Base-by-base conservation (phyloP, 2,888 invertebrate species). In the Amblyjoppa proteus region DNA sequence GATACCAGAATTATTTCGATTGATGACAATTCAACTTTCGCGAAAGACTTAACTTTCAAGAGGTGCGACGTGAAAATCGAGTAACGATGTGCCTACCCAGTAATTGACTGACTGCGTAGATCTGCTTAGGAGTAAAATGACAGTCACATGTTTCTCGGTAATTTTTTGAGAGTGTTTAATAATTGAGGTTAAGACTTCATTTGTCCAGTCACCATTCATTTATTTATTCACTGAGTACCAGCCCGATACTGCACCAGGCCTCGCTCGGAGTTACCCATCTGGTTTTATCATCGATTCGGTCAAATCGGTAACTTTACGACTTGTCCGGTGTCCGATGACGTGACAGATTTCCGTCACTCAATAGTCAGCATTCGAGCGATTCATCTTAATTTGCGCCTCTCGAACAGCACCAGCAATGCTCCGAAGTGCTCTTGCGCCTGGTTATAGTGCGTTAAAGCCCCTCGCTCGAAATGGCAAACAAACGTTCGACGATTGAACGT, bases 401-500 rank as follows among this genome's bases (percentile, higher is more conserved):
- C 64, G 34, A 64, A 31, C 16, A 31, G 64, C 5, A 64, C 34
- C 1, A 31, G 11, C 13, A 64, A 64, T 34, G 31, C n/a, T 16
- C 6, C 28, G 16, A 31, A 64, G 34, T 31, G 31, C 64, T 64
- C 64, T 61, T 28, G 58, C 28, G 3, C 58, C 13, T 58, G 28
- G 64, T 34, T 64, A 6, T 6, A 45, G 25, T 20, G 20, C 38
- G 20, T 16, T 49, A 9, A 38, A 25, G 0, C 68, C 20, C 41
- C 7, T 41, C 25, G 28, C 41, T 41, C 41, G 56, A 77, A 77
- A 53, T 68, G 77, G 77, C 77, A 38, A 77, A 77, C 68, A 56
- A 77, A 77, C 38, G 75, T 51, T n/a, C 53, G 34, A 53, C 68
- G 53, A 77, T 68, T 16, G 53, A 68, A 38, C 25, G 45, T 58